Base-by-base conservation (phyloP, 1,140 invertebrate species). In the Hermatobates lingyangjiaoensis region DNA sequence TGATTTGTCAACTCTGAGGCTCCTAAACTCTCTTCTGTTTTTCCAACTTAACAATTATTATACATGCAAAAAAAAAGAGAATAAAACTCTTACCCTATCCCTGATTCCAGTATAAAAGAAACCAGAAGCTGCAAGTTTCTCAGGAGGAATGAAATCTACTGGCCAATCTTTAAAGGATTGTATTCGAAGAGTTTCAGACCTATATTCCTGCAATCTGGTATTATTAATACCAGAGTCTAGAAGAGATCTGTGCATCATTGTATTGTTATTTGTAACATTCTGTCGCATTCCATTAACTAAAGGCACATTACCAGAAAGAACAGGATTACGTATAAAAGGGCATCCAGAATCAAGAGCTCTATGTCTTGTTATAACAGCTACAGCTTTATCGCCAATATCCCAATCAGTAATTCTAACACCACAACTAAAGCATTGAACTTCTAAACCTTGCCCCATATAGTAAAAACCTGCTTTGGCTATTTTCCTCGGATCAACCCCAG, bases 391-490 rank as follows among this genome's bases (percentile, higher is more conserved):
- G 3, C 76, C 77, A 63, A 75, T 81, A 56, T 81, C 74, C 83
- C 83, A 87, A 52, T 80, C 72, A 0, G 74, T 72, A 57, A 87
- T 77, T 64, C 70, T 74, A n/a, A 69, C 64, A 27, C 74, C 72
- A 66, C 85, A 88, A 54, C 74, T 69, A 59, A 84, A 83, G 63
- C 85, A 88, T 61, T 83, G 71, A 2, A 83, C 81, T 59, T 80
- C 76, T 14, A 74, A 64, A 27, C 66, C 74, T 54, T 67, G 64
- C 18, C 80, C 80, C 1, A 75, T 79, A 45, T 80, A 86, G 62
- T 76, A 88, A 68, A 92, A 90, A 12, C 87, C 87, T 39, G 81
- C 84, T 62, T 77, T 77, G 2, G 85, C 84, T 56, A 91, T 73
- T 60, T 75, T 68, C 30, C 66, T 60, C 15, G 76, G 65, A 61